phyloP scores from a whole-genome alignment of 2,888 invertebrate species.

The Diadromus collaris region DNA sequence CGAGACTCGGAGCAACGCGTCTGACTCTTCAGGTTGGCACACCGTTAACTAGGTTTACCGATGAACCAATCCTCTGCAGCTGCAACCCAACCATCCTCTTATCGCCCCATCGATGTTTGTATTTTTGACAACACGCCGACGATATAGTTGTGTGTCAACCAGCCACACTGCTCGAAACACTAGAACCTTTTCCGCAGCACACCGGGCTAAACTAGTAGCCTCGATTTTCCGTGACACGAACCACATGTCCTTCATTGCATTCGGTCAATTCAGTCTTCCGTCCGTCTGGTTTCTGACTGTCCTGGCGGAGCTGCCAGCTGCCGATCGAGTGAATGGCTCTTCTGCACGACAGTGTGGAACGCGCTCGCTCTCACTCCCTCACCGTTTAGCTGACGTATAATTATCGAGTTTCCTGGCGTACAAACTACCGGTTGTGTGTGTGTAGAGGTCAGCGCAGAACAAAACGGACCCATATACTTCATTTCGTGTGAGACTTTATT shows the following conservation, averaged over 20 bases:
- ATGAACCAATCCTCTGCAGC: not conserved
- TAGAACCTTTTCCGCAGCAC: not conserved
- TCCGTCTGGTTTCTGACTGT: conserved; percentile 16
- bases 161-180: not conserved
- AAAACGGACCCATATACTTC: no score
- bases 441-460: not conserved
- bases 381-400: conserved; percentile 44
- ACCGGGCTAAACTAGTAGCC: not conserved
- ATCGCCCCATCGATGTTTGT: not conserved
- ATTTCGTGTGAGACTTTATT: no score
- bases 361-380: conserved; percentile 6
- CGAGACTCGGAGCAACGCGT: not conserved
- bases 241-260: not conserved
- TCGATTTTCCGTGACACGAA: not conserved
- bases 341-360: conserved; percentile 39
- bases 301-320: conserved; percentile 5
- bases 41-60: not conserved
- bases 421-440: not conserved
- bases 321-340: conserved; percentile 57
- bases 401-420: conserved; percentile 19
- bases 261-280: not conserved
- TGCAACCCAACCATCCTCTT: not conserved
- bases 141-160: not conserved
- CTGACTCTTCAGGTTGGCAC: not conserved
- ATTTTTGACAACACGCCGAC: not conserved